Evolutionary conservation across 2,888 invertebrate species (phyloP).

Genomic region (Stenodera caucasica): DNA sequence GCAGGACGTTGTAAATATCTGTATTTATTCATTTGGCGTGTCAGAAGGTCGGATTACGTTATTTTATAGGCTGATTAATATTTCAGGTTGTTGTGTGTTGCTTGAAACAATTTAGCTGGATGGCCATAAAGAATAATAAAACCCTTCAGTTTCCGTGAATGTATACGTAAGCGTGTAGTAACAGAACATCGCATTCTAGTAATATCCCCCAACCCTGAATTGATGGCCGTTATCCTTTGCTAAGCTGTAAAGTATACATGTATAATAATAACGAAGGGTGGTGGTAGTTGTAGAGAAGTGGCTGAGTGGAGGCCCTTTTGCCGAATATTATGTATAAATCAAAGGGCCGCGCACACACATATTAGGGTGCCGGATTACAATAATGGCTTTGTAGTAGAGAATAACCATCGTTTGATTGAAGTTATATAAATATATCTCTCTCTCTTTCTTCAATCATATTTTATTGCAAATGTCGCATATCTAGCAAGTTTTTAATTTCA

Average conservation of each 20-base stretch:
- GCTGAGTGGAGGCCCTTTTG: slow-evolving; percentile 32
- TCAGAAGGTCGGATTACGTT: slow-evolving; percentile 17
- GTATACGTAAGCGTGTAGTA: slow-evolving; percentile 30
- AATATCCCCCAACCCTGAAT: slow-evolving; percentile 33
- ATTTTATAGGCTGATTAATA: slow-evolving; percentile 39
- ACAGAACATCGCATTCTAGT: slow-evolving; percentile 28
- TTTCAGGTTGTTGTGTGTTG: slow-evolving; percentile 35
- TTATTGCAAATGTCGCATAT: slow-evolving; percentile 35
- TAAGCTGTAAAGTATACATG: slow-evolving; percentile 41
- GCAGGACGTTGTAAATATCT: slow-evolving; percentile 9
- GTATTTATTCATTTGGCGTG: slow-evolving; percentile 6
- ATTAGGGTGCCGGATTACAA: slow-evolving; percentile 46
- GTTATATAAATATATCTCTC: too few species aligned
- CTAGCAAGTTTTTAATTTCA: slow-evolving; percentile 39
- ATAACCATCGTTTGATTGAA: slow-evolving; percentile 49
- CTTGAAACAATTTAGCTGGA: slow-evolving; percentile 38
- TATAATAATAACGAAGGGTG: slow-evolving; percentile 33
- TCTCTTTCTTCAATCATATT: too few species aligned
- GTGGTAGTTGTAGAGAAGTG: slow-evolving; percentile 18
- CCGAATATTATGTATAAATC: slow-evolving; percentile 50
- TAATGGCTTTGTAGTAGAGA: slow-evolving; percentile 47
- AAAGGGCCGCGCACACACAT: slow-evolving; percentile 45
- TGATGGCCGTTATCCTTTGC: slow-evolving; percentile 39
- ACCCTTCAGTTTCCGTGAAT: slow-evolving; percentile 37
- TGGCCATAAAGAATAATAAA: slow-evolving; percentile 38